Conservation (phyloP, 1,140 invertebrate genomes). For the Amyelois transitella region DNA sequence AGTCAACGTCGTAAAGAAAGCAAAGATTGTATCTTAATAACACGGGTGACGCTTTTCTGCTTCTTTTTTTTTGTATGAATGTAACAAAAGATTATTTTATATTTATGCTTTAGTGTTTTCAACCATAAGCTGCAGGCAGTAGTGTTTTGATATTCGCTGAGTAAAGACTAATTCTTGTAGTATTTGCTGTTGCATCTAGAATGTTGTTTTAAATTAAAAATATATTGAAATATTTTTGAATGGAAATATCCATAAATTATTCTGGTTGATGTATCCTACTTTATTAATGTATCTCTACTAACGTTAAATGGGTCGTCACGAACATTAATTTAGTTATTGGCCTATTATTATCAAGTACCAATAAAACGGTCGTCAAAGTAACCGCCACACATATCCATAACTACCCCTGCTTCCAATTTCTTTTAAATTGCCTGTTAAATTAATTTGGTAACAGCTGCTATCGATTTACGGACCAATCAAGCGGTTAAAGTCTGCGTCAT, state of each 20-base stretch:
- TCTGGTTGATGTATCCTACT: neutral
- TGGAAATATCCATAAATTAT: no score
- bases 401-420: conserved; percentile 49
- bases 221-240: no score
- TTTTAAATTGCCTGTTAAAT: conserved; percentile 54
- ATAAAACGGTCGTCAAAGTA: conserved; percentile 20
- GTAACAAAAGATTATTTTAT: no score
- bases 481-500: conserved; percentile 1
- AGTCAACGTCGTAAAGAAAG: neutral
- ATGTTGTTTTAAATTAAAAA: no score
- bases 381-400: conserved; percentile 15
- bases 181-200: neutral
- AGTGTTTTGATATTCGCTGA: no score
- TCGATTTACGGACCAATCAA: conserved; percentile 65
- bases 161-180: neutral
- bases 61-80: no score
- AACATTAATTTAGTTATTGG: neutral
- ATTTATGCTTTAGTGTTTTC: no score
- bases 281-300: neutral
- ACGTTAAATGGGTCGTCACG: neutral
- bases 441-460: conserved; percentile 58
- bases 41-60: neutral
- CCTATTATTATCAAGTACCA: conserved; percentile 17
- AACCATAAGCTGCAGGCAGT: no score
- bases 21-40: neutral